Evolutionary conservation across 2,113 vertebrate genomes (phyloP).

Genomic region (Symphodus melops): DNA sequence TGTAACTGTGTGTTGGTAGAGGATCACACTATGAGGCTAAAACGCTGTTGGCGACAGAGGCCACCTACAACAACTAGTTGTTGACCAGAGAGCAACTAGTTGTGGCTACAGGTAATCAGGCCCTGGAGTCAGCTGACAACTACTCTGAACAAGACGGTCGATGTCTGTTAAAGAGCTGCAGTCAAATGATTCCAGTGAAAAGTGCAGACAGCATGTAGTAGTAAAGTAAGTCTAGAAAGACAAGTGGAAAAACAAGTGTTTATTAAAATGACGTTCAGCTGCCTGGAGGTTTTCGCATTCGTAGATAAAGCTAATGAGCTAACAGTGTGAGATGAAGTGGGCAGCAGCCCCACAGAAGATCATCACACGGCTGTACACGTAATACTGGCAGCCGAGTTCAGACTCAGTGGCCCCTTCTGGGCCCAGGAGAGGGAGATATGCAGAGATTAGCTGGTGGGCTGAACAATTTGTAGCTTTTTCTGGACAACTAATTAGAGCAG

Average conservation of each 20-base stretch:
- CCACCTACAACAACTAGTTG: too few relatives aligned
- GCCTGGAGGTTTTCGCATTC: slow-evolving; percentile 12
- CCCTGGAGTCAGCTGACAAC: too few relatives aligned
- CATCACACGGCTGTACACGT: slow-evolving; percentile 15
- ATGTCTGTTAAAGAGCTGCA: neutral
- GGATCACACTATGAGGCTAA: too few relatives aligned
- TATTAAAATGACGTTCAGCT: neutral
- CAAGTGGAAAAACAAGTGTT: neutral
- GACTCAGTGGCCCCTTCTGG: slow-evolving; percentile 12
- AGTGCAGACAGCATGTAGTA: neutral
- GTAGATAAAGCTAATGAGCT: slow-evolving; percentile 44
- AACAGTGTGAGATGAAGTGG: slow-evolving; percentile 17
- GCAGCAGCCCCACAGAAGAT: slow-evolving; percentile 19
- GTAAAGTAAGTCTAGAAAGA: too few relatives aligned
- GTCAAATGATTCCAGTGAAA: neutral
- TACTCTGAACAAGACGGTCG: too few relatives aligned
- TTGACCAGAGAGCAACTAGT: too few relatives aligned
- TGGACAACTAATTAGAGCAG: slow-evolving; percentile 63
- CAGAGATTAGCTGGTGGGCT: slow-evolving; percentile 25
- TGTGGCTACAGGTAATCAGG: too few relatives aligned
- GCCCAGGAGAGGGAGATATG: slow-evolving; percentile 19
- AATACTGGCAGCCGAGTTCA: slow-evolving; percentile 25
- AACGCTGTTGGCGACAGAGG: too few relatives aligned
- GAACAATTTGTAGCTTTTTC: slow-evolving; percentile 55
- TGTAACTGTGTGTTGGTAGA: too few relatives aligned